Conservation (phyloP, 2,113 vertebrate genomes). For the Anguilla japonica region DNA sequence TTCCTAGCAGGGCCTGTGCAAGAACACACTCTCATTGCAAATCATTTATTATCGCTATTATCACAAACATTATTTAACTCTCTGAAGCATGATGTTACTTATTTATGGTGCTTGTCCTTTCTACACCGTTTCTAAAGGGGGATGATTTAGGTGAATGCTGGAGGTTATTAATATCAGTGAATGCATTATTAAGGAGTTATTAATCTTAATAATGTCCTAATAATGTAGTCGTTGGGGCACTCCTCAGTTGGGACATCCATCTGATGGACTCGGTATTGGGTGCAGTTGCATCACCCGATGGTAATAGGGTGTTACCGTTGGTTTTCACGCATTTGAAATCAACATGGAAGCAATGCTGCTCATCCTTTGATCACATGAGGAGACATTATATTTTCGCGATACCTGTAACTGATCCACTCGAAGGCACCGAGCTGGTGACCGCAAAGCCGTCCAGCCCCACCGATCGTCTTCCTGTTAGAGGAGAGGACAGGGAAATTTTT, state of each 20-base stretch:
- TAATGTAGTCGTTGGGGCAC: too few species aligned
- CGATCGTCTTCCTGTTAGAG: conserved; percentile 68
- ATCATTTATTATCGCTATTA: background rate
- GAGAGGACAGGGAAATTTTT: conserved; percentile 7
- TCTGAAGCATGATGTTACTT: background rate
- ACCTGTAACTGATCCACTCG: conserved; percentile 70
- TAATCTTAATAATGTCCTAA: too few species aligned
- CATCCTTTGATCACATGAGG: background rate
- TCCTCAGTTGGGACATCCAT: too few species aligned
- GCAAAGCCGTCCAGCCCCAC: conserved; percentile 75
- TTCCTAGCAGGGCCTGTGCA: background rate
- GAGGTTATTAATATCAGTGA: too few species aligned
- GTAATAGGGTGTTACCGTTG: too few species aligned
- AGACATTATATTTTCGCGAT: conserved; percentile 12
- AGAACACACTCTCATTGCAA: background rate
- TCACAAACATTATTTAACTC: background rate
- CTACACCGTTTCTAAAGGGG: too few species aligned
- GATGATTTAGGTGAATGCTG: background rate
- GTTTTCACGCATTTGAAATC: background rate
- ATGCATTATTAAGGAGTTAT: too few species aligned
- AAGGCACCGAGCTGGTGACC: conserved; percentile 62
- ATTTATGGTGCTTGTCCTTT: background rate
- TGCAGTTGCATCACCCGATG: too few species aligned
- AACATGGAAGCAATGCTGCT: background rate
- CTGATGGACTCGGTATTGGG: too few species aligned